Base-by-base conservation (phyloP, 2,113 vertebrate genomes). In the Scytalopus superciliaris region DNA sequence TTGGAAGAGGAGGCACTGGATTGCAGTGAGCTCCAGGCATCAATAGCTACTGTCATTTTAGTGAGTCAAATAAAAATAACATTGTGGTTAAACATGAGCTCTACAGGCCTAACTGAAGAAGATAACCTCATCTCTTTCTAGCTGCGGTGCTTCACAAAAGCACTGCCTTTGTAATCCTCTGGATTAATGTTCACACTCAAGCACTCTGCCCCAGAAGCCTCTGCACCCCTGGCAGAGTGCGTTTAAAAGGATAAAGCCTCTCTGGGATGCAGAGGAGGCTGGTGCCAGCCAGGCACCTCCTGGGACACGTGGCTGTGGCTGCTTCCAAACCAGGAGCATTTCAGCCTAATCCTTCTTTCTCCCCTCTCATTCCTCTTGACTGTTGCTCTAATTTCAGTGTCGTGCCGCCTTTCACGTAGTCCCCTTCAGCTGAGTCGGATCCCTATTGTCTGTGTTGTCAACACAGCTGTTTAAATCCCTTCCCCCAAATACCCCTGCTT, bases 401-500 rank as follows among this genome's bases (percentile, higher is more conserved):
- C 18, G n/a, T 94, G 93, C 79, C 0, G 14, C 39, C 60, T 88
- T 93, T 88, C 96, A 94, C 55, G 47, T 90, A 96, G 78, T 39
- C 85, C 95, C 74, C 59, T 80, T 90, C 85, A 37, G 88, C 56
- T 67, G 67, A 77, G 86, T 74, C 85, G 59, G 57, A 80, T 92
- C 56, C 50, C 92, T 75, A 68, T 89, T 92, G 72, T 92, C 64
- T 90, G 53, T 40, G 55, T 13, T 96, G 91, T 87, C 92, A 93
- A 93, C 93, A 91, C 91, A 96, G 90, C 94, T 89, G 91, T 21
- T 91, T n/a, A 69, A 95, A 91, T 93, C 82, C 85, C 94, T 82
- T 62, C 84, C 89, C 78, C 33, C 85, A 63, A 33, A 80, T 57
- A 28, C 49, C 62, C 53, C 50, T 13, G 63, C 90, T 80, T 73